Percentiles rank a stretch among this genome's conserved stretches.
Evolutionary conservation across 2,113 vertebrate genomes (phyloP).

Genomic region (Marcusenius ussheri): DNA sequence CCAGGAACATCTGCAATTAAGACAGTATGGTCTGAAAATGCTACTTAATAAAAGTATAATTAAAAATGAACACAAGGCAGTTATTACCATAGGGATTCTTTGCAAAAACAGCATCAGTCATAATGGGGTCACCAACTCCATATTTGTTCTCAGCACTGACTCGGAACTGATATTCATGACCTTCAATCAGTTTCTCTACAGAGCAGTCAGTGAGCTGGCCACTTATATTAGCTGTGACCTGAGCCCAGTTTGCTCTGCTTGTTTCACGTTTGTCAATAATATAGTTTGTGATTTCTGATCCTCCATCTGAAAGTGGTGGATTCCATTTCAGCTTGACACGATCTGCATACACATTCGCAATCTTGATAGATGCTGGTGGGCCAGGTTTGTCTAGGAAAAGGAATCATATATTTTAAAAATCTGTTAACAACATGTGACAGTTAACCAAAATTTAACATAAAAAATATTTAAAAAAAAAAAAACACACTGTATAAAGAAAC

Average conservation of each 20-base stretch:
- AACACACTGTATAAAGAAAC: conserved; percentile 4
- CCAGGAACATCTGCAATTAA: conserved; percentile 78
- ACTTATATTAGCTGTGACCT: conserved; percentile 75
- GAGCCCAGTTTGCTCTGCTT: conserved; percentile 94
- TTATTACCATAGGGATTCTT: conserved; percentile 90
- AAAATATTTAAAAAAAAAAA: neutral
- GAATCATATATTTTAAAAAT: conserved; percentile 13
- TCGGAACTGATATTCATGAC: conserved; percentile 94
- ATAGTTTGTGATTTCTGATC: conserved; percentile 97
- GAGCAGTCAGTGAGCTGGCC: conserved; percentile 82
- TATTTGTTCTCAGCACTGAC: conserved; percentile 97
- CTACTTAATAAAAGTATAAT: conserved; percentile 7
- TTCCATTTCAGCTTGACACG: conserved; percentile 86
- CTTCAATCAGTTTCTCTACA: conserved; percentile 93
- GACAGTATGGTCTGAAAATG: neutral
- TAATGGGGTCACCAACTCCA: conserved; percentile 77
- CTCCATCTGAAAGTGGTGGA: conserved; percentile 87
- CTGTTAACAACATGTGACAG: neutral
- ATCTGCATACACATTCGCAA: conserved; percentile 81
- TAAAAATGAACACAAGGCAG: neutral
- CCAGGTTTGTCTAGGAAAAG: conserved; percentile 84
- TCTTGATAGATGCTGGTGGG: conserved; percentile 86
- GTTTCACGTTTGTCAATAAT: conserved; percentile 97
- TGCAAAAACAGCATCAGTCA: conserved; percentile 77
- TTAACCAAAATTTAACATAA: neutral